Evolutionary conservation across 1,140 invertebrate genomes (phyloP).

Genomic region (Arion vulgaris): DNA sequence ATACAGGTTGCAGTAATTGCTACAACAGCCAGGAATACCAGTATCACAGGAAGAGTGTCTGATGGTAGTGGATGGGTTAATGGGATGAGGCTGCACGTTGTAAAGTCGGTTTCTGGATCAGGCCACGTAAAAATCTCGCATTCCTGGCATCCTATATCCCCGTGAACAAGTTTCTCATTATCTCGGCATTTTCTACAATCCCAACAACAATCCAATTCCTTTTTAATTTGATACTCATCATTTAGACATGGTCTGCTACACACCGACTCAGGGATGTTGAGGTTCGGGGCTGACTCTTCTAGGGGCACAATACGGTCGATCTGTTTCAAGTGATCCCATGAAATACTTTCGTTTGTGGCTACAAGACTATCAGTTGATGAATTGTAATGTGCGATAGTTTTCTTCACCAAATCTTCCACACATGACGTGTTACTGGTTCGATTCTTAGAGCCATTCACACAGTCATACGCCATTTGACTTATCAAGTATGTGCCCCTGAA

Average conservation of each 20-base stretch:
- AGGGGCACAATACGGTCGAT: not conserved
- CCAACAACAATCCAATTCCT: slow-evolving; percentile 48
- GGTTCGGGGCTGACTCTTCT: too few relatives aligned
- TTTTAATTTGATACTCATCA: slow-evolving; percentile 43
- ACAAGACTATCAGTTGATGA: not conserved
- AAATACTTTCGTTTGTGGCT: not conserved
- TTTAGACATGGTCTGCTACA: slow-evolving; percentile 49
- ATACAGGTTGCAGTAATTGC: slow-evolving; percentile 69
- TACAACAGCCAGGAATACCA: slow-evolving; percentile 72
- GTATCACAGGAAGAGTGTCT: slow-evolving; percentile 71
- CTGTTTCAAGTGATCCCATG: not conserved
- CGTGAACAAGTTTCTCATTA: slow-evolving; percentile 49
- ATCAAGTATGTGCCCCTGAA: slow-evolving; percentile 8
- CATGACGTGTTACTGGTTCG: not conserved
- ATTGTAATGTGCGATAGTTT: slow-evolving; percentile 10
- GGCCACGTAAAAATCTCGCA: slow-evolving; percentile 58
- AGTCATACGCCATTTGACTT: not conserved
- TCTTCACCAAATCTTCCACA: not conserved
- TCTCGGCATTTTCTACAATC: slow-evolving; percentile 42
- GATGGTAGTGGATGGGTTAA: slow-evolving; percentile 28
- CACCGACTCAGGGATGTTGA: slow-evolving; percentile 44
- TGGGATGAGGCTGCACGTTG: slow-evolving; percentile 72
- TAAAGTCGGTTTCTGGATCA: slow-evolving; percentile 73
- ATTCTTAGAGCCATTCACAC: not conserved
- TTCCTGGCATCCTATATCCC: slow-evolving; percentile 41